Percentiles rank a stretch among this genome's conserved stretches.
These are phyloP conservation scores for Alexandromys fortis DNA, from an alignment of 2,113 vertebrate genomes.

Conservation along the genomic window DNA sequence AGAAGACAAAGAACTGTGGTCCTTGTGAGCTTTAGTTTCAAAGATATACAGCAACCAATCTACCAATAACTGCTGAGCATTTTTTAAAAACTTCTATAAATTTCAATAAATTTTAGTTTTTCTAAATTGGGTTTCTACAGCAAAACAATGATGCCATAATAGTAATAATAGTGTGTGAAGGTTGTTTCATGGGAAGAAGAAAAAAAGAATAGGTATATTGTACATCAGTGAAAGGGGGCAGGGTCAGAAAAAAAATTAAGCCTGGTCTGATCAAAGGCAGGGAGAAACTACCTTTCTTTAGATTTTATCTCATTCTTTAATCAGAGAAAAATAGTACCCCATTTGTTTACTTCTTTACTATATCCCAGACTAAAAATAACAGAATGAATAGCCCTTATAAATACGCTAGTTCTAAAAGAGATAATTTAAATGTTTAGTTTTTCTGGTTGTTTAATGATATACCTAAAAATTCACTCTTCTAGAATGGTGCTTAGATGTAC, in stretches of 20 bases:
- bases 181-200: background rate
- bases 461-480: conserved; percentile 37
- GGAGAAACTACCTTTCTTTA: conserved; percentile 43
- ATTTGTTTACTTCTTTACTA: background rate
- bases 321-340: conserved; percentile 20
- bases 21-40: background rate
- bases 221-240: background rate
- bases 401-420: background rate
- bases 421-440: conserved; percentile 26
- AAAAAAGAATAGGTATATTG: background rate
- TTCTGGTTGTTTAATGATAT: conserved; percentile 44
- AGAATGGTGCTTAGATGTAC: conserved; percentile 44
- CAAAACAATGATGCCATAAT: conserved; percentile 62
- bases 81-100: conserved; percentile 17
- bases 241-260: conserved; percentile 13
- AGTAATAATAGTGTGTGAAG: conserved; percentile 18
- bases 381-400: conserved; percentile 30
- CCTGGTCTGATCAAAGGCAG: background rate
- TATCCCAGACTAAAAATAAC: background rate
- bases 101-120: conserved; percentile 47
- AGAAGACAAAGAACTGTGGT: background rate
- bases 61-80: background rate
- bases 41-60: conserved; percentile 8
- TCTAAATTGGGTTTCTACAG: conserved; percentile 48
- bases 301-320: conserved; percentile 62